Evolutionary conservation across 2,888 invertebrate species (phyloP).

Genomic region (Ormyrus labotus): DNA sequence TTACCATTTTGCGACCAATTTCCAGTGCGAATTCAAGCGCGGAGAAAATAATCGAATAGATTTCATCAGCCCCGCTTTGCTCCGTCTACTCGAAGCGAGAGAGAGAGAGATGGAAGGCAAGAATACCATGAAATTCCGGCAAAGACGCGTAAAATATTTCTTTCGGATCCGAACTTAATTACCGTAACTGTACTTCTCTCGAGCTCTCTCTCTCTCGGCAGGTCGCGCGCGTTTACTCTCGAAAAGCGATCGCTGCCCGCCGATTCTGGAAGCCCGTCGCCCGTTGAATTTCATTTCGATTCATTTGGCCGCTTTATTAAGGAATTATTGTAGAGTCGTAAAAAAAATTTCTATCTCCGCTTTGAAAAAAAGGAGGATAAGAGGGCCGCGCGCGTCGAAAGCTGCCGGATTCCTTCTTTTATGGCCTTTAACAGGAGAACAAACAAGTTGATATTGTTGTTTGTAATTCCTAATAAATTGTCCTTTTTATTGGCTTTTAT

Average conservation of each 20-base stretch:
- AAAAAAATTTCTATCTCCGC: conserved; percentile 49
- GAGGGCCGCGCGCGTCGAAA: background rate
- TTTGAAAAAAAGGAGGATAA: conserved; percentile 6
- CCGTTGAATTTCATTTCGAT: conserved; percentile 49
- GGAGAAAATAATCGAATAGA: conserved; percentile 28
- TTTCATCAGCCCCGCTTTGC: conserved; percentile 36
- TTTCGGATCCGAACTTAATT: conserved; percentile 45
- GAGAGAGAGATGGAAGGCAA: conserved; percentile 51
- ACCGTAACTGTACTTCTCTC: conserved; percentile 50
- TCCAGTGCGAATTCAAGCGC: background rate
- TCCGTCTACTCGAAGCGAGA: conserved; percentile 11
- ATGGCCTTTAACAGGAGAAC: conserved; percentile 45
- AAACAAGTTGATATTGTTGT: conserved; percentile 48
- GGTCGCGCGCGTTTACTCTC: conserved; percentile 1
- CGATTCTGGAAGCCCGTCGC: conserved; percentile 30
- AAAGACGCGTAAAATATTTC: conserved; percentile 49
- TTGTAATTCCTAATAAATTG: conserved; percentile 50
- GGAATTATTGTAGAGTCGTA: conserved; percentile 48
- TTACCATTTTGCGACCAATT: too few species aligned
- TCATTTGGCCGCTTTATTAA: conserved; percentile 47
- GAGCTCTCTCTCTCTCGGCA: background rate
- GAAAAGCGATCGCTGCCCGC: conserved; percentile 36
- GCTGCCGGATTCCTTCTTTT: conserved; percentile 49
- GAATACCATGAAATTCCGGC: conserved; percentile 45
- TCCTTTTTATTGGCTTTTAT: conserved; percentile 40